Base-by-base conservation (phyloP, 2,113 vertebrate species). In the Centropristis striata region DNA sequence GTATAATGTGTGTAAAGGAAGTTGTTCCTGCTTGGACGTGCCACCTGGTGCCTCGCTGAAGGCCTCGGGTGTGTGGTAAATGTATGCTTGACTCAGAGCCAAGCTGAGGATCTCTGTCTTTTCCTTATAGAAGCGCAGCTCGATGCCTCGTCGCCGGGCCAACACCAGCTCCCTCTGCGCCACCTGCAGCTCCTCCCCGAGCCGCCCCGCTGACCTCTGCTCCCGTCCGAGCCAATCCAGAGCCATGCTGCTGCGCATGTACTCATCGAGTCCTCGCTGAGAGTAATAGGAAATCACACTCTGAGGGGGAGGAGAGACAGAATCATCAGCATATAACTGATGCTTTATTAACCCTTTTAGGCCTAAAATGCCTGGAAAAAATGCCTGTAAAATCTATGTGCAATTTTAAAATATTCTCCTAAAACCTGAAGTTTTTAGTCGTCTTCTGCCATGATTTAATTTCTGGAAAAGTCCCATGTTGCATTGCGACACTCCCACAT, bases 71-170 rank as follows among this genome's bases (percentile, higher is more conserved):
- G 81, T 64, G 61, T 75, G 86, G 51, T 77, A 88, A 67, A 85
- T 74, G 57, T 88, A 92, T 5, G 89, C 84, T 58, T 93, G 93
- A 78, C 93, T 93, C 47, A 94, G 81, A 68, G 93, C 91, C 82
- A 94, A 61, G 74, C 82, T 80, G 46, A 94, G 87, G 68, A 94
- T 93, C 75, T 90, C 91, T n/a, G 85, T 93, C 70, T 93, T 94
- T 71, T 94, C 93, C 57, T 93, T 94, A 50, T 90, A 89, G 77
- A 93, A 94, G 50, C 93, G 93, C 5, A 94, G 84, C 73, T 94
- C 92, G 1, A 78, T 47, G 41, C 93, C 93, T 67, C 71, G 78
- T 14, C 84, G 87, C 1, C 90, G 78, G 8, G 93, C 85, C 65
- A 90, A 47, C 25, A 85, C 87, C 21, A 94, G 75, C 79, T 93